Conservation (phyloP, 2,888 invertebrate genomes). For the Melipona beecheii region DNA sequence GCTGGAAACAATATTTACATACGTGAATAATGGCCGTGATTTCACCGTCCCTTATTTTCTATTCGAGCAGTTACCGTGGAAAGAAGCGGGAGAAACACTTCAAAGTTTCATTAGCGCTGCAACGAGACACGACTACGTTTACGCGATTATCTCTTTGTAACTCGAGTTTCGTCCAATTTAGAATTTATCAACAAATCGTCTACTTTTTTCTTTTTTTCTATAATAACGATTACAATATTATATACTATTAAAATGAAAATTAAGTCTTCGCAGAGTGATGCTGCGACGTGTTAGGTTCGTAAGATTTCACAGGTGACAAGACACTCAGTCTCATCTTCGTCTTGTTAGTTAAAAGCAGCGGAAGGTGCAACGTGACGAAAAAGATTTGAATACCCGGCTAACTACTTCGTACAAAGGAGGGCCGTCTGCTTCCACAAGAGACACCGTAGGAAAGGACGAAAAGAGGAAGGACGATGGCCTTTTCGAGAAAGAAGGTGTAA, state of each 20-base stretch:
- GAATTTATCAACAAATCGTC: too few species aligned
- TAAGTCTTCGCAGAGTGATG: too few species aligned
- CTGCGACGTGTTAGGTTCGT: background rate
- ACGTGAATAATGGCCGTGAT: slow-evolving; percentile 34
- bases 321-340: background rate
- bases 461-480: background rate
- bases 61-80: too few species aligned
- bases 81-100: too few species aligned
- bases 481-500: background rate
- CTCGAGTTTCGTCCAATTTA: too few species aligned
- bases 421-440: background rate
- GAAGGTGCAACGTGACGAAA: background rate
- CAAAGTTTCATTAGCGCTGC: too few species aligned
- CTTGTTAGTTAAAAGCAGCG: background rate
- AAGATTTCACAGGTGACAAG: background rate
- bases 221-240: too few species aligned
- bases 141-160: too few species aligned
- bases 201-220: too few species aligned
- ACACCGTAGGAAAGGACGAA: background rate
- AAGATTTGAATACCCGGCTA: background rate
- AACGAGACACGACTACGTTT: too few species aligned
- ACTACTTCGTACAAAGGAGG: background rate
- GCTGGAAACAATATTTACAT: slow-evolving; percentile 46
- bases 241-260: too few species aligned
- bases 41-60: slow-evolving; percentile 9